Conservation (phyloP, 1,140 invertebrate species). For the Drosophila orena region DNA sequence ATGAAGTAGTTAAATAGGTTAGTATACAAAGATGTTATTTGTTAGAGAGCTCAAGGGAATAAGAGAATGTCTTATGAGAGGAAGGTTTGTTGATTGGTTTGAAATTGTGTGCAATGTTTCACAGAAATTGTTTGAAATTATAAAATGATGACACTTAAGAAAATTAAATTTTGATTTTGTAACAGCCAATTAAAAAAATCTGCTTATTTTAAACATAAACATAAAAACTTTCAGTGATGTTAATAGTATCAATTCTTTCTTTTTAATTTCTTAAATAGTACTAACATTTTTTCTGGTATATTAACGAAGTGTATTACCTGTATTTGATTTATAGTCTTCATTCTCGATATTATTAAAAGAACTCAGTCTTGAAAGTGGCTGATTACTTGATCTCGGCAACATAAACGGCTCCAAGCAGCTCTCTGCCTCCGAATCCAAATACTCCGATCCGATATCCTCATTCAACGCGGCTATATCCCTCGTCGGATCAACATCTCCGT, state of each 20-base stretch:
- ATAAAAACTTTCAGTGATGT: not conserved
- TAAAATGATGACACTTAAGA: not conserved
- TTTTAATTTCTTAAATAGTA: not conserved
- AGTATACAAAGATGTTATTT: constrained; percentile 10
- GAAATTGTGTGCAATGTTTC: not conserved
- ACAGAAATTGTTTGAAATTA: not conserved
- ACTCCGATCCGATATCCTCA: constrained; percentile 90
- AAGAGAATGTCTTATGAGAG: no score
- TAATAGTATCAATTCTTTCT: no score
- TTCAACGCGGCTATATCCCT: constrained; percentile 89
- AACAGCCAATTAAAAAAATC: not conserved
- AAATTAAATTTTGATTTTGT: not conserved
- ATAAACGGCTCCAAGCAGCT: constrained; percentile 87
- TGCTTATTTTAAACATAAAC: not conserved
- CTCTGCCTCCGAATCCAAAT: constrained; percentile 89
- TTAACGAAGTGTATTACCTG: constrained; percentile 79
- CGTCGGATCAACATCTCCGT: constrained; percentile 86
- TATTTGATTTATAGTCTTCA: constrained; percentile 87
- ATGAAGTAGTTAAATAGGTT: constrained; percentile 41
- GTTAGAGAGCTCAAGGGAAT: not conserved
- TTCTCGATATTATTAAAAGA: constrained; percentile 89
- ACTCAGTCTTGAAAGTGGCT: constrained; percentile 87
- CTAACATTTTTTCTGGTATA: not conserved
- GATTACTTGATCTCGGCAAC: constrained; percentile 85
- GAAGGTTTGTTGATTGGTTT: no score